Evolutionary conservation across 2,797 vertebrate species (phyloP), one percentile per base, ranked within the genome.

Genomic region (Pampus argenteus): DNA sequence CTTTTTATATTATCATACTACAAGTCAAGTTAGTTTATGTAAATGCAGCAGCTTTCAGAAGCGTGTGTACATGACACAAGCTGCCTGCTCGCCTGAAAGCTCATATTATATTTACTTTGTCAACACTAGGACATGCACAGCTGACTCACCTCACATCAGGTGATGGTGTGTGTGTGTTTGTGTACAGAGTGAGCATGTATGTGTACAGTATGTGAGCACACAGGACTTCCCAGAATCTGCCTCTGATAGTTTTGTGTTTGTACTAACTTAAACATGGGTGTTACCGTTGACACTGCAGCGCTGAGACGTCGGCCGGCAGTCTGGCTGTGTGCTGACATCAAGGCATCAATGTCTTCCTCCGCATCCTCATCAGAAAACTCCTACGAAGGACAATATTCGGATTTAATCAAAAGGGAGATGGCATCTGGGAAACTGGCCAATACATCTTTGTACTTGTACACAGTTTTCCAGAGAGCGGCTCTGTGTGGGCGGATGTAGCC

Each of bases 241-340:
- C 22, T 45, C 44, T 40, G 1, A 26, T 29, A 14, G 26, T 31
- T 52, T 36, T 45, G 38, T 69, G 48, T 74, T 66, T 81, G 76
- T 31, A 23, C 7, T 40, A 10, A 71, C 49, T 36, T 23, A n/a
- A 25, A 54, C 5, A n/a, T 2, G 34, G 69, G 56, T 9, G 93
- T 95, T 97, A 99, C 97, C 85, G 89, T 92, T 83, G 96, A 98
- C 67, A 95, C 81, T 34, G 95, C 95, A 76, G 85, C 95, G 88
- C 92, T 91, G 87, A 97, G 84, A 71, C 86, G 88, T 6, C 85
- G 88, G 0, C 76, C 80, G 45, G 90, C 84, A 3, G 76, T 71
- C 81, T 93, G 93, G 83, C 92, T 93, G 76, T 84, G 92, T 54
- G 95, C 94, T 18, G 93, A 94, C 85, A 93, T 92, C 90, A 96